A percentile compares a stretch with the other conserved stretches of the same genome.
These are phyloP conservation scores for Actinia tenebrosa DNA, from an alignment of 64 coral and sea anemone species.

Conservation along the genomic window DNA sequence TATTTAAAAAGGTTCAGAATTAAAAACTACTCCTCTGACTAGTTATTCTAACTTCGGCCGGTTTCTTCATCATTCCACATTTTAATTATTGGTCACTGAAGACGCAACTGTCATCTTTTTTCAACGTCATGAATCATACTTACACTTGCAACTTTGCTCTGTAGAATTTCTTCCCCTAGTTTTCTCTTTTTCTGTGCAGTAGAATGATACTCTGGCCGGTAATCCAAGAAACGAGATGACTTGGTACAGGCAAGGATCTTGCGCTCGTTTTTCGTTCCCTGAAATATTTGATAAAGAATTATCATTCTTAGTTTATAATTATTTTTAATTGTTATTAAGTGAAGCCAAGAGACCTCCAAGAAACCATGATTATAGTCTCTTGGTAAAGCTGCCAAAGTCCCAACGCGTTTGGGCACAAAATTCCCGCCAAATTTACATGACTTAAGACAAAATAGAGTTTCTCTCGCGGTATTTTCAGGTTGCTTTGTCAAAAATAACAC, in stretches of 20 bases:
- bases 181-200: constrained; percentile 11
- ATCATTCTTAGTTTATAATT: neutral
- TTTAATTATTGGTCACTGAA: too few relatives aligned
- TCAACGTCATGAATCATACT: neutral
- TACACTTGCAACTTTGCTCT: neutral
- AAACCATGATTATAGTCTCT: neutral
- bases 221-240: constrained; percentile 23
- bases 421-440: too few relatives aligned
- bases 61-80: too few relatives aligned
- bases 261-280: constrained; percentile 49
- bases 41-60: too few relatives aligned
- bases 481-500: too few relatives aligned
- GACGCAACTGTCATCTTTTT: too few relatives aligned
- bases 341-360: neutral
- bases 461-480: too few relatives aligned
- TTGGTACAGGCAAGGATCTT: constrained; percentile 36
- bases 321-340: neutral
- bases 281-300: neutral
- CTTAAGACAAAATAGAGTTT: too few relatives aligned
- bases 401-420: too few relatives aligned
- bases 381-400: too few relatives aligned
- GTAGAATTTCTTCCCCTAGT: neutral
- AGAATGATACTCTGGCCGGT: neutral
- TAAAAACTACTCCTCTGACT: too few relatives aligned
- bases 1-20: too few relatives aligned